Evolutionary conservation across 2,113 vertebrate genomes (phyloP).

Genomic region (Pan troglodytes): NHGRI_mPanTro3-v2.1_pri NC_072421.2:68219001-68219500

Average conservation of each 20-base stretch:
- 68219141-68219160: background rate
- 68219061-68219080: background rate
- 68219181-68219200: background rate
- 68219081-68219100: background rate
- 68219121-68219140: background rate
- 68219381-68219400: background rate
- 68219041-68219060: background rate
- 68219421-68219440: background rate
- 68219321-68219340: slow-evolving; percentile 82
- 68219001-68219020: background rate
- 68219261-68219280: slow-evolving; percentile 81
- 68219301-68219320: slow-evolving; percentile 71
- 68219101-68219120: background rate
- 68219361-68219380: background rate
- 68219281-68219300: slow-evolving; percentile 86
- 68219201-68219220: slow-evolving; percentile 1
- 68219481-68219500: background rate
- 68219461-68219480: background rate
- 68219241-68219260: slow-evolving; percentile 24
- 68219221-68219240: slow-evolving; percentile 74
- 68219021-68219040: background rate
- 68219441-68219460: slow-evolving; percentile 12
- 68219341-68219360: background rate
- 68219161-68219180: slow-evolving; percentile 47
- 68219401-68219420: background rate